phyloP scores from a whole-genome alignment of 1,140 invertebrate species.

The Argopecten irradians region DNA sequence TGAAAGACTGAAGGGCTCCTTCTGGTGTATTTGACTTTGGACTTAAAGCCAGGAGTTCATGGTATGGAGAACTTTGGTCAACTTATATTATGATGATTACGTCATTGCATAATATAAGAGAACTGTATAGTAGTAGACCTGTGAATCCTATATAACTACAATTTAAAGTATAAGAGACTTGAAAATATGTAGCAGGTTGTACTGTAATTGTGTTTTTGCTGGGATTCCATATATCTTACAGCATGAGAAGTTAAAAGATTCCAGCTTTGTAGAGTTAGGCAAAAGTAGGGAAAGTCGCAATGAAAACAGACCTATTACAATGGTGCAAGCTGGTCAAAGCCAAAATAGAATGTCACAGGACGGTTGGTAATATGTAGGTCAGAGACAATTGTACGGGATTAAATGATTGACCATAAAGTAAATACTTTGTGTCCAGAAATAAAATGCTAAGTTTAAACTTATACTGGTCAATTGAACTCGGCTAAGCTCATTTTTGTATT shows the following conservation, averaged over 20 bases:
- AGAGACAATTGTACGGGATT: background rate
- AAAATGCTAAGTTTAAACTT: background rate
- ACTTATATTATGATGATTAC: background rate
- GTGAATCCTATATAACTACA: background rate
- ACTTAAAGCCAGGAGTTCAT: background rate
- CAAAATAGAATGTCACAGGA: background rate
- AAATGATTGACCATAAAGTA: background rate
- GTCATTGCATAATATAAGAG: background rate
- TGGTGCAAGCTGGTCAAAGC: background rate
- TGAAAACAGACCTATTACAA: background rate
- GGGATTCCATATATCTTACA: background rate
- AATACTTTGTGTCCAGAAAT: constrained; percentile 1
- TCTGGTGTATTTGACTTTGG: background rate
- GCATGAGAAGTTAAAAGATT: background rate
- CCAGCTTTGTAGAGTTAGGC: background rate
- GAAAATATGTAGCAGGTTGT: background rate
- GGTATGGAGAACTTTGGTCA: background rate
- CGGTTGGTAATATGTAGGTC: background rate
- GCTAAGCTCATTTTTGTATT: background rate
- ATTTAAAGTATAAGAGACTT: background rate
- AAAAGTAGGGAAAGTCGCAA: background rate
- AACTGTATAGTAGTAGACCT: background rate
- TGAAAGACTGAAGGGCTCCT: background rate
- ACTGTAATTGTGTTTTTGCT: background rate
- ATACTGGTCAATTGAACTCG: background rate